A percentile compares a stretch with the other conserved stretches of the same genome.
Conservation (phyloP, 2,888 invertebrate species). For the Cistogaster globosa region DNA sequence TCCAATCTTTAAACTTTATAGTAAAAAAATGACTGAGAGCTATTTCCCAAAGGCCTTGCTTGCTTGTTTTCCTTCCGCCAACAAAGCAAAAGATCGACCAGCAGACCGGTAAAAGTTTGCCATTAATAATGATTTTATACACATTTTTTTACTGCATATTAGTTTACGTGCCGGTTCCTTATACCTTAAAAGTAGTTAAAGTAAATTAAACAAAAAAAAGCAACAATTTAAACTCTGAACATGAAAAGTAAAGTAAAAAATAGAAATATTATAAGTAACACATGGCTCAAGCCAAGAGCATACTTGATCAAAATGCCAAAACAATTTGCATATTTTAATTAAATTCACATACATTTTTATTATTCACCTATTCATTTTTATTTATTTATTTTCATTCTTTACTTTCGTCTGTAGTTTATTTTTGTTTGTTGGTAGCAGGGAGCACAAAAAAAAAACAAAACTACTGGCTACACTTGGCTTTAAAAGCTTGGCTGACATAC, state of each 20-base stretch:
- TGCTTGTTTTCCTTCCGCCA: not conserved
- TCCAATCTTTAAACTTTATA: too few species aligned
- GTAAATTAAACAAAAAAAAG: slow-evolving; percentile 59
- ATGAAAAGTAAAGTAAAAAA: slow-evolving; percentile 3
- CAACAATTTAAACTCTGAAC: slow-evolving; percentile 11
- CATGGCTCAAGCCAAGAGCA: slow-evolving; percentile 64
- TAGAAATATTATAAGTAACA: slow-evolving; percentile 53
- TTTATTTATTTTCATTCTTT: slow-evolving; percentile 12
- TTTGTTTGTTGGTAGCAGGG: not conserved
- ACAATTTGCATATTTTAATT: slow-evolving; percentile 83
- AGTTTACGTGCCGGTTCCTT: not conserved
- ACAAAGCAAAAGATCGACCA: slow-evolving; percentile 4
- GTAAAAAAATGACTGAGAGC: not conserved
- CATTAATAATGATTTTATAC: not conserved
- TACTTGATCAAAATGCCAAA: slow-evolving; percentile 83
- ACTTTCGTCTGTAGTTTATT: not conserved
- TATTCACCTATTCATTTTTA: slow-evolving; percentile 43
- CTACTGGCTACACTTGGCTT: slow-evolving; percentile 14
- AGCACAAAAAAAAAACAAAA: not conserved
- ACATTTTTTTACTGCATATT: not conserved
- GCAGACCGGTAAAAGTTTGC: slow-evolving; percentile 6
- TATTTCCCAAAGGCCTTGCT: not conserved
- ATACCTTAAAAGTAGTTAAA: slow-evolving; percentile 43
- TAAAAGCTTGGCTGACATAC: not conserved
- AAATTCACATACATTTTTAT: slow-evolving; percentile 77